These are phyloP conservation scores for Venustaconcha ellipsiformis DNA, from an alignment of 1,140 invertebrate species.

Conservation along the genomic window DNA sequence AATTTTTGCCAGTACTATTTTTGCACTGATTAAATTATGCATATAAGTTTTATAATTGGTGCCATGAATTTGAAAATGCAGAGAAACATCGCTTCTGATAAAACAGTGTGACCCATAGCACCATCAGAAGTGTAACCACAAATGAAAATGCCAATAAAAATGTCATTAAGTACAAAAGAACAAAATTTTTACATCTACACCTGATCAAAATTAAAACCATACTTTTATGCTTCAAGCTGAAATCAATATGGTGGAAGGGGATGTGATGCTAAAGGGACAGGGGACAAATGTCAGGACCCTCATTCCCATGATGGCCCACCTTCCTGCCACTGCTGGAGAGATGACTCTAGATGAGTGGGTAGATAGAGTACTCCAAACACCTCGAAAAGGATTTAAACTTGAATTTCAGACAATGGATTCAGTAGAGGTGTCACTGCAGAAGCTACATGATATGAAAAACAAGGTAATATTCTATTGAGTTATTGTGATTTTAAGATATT, in stretches of 20 bases:
- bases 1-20: no score
- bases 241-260: constrained; percentile 88
- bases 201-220: neutral
- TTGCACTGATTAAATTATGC: no score
- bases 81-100: neutral
- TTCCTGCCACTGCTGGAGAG: constrained; percentile 80
- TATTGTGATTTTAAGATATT: no score
- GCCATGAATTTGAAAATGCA: neutral
- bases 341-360: constrained; percentile 83
- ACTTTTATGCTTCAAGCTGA: constrained; percentile 69
- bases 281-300: constrained; percentile 68
- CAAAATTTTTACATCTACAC: neutral
- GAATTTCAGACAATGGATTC: constrained; percentile 89
- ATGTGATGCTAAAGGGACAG: constrained; percentile 80
- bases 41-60: no score
- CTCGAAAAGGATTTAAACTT: constrained; percentile 83
- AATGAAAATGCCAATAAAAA: neutral
- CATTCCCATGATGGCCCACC: constrained; percentile 89
- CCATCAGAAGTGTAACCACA: neutral
- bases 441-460: constrained; percentile 70
- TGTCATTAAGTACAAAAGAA: neutral
- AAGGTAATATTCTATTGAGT: constrained; percentile 59
- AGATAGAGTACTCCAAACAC: constrained; percentile 70
- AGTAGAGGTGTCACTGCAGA: constrained; percentile 76
- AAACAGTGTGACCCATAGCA: neutral